Evolutionary conservation across 2,888 invertebrate genomes (phyloP).

Genomic region (Cynaeus angustus): DNA sequence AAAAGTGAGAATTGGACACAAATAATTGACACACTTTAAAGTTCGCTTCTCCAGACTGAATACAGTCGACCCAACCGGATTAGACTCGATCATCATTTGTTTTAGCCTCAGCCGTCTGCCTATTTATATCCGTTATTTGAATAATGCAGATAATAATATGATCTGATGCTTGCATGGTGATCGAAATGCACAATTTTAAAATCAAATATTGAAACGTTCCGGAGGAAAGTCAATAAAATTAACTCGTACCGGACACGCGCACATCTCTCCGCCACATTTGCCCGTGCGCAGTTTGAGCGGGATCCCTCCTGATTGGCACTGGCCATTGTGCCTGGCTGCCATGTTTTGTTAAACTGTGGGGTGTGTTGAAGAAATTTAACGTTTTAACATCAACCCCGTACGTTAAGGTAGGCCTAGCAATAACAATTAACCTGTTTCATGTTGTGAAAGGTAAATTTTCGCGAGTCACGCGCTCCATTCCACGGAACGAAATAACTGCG

Average conservation of each 20-base stretch:
- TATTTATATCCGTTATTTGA: background rate
- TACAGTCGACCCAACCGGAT: too few relatives aligned
- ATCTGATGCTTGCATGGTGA: slow-evolving; percentile 4
- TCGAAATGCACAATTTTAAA: slow-evolving; percentile 28
- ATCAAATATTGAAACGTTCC: slow-evolving; percentile 43
- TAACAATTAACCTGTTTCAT: background rate
- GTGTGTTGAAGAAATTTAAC: slow-evolving; percentile 70
- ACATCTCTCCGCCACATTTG: slow-evolving; percentile 47
- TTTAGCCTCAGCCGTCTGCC: background rate
- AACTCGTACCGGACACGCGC: slow-evolving; percentile 41
- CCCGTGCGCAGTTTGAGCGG: slow-evolving; percentile 65
- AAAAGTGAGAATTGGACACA: slow-evolving; percentile 10
- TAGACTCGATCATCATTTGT: background rate
- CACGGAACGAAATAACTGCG: slow-evolving; percentile 24
- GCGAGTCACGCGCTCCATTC: slow-evolving; percentile 27
- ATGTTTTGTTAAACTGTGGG: slow-evolving; percentile 86
- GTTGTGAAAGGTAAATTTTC: slow-evolving; percentile 28
- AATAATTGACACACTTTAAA: slow-evolving; percentile 24
- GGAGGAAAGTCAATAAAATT: slow-evolving; percentile 47
- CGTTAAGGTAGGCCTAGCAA: slow-evolving; percentile 61
- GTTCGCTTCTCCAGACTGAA: too few relatives aligned
- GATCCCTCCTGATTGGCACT: slow-evolving; percentile 67
- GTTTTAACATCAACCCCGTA: slow-evolving; percentile 68
- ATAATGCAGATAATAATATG: slow-evolving; percentile 10
- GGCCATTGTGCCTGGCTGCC: slow-evolving; percentile 75